phyloP scores from a whole-genome alignment of 2,113 vertebrate genomes.

The Scophthalmus maximus region DNA sequence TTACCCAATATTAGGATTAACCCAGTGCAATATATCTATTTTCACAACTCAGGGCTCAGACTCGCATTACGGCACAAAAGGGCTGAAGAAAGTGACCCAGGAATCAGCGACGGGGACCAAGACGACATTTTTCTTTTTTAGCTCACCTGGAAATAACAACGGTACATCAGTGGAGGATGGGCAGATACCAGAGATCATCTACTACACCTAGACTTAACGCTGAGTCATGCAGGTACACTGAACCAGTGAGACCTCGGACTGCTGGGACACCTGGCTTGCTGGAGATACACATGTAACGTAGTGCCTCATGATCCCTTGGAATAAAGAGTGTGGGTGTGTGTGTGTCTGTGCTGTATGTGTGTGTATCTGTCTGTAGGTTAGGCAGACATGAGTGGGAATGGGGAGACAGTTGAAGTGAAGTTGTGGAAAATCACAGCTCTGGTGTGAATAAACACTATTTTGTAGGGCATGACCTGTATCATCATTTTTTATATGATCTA shows the following conservation, averaged over 20 bases:
- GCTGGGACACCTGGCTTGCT: conserved; percentile 54
- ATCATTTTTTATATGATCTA: conserved; percentile 41
- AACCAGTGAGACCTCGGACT: conserved; percentile 61
- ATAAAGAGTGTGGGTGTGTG: conserved; percentile 25
- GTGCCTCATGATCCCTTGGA: conserved; percentile 66
- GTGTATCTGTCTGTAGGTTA: conserved; percentile 7
- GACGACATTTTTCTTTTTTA: conserved; percentile 93
- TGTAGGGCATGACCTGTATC: background rate
- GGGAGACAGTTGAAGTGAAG: conserved; percentile 1
- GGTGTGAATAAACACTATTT: conserved; percentile 11
- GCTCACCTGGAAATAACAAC: conserved; percentile 95
- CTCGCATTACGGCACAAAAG: conserved; percentile 96
- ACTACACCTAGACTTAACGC: conserved; percentile 84
- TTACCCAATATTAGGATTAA: background rate
- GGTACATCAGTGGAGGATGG: conserved; percentile 96
- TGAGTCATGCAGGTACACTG: conserved; percentile 39
- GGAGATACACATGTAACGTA: conserved; percentile 30
- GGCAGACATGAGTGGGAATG: conserved; percentile 37
- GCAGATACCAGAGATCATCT: conserved; percentile 97
- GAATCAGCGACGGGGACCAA: conserved; percentile 90
- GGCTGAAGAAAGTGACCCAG: conserved; percentile 91
- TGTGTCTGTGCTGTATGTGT: background rate
- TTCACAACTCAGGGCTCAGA: conserved; percentile 87
- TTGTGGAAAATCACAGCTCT: conserved; percentile 22
- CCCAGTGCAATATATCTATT: background rate